Evolutionary conservation across 2,113 vertebrate genomes (phyloP), one percentile per base, ranked within the genome.

Genomic region (Myrmecophaga tridactyla): DNA sequence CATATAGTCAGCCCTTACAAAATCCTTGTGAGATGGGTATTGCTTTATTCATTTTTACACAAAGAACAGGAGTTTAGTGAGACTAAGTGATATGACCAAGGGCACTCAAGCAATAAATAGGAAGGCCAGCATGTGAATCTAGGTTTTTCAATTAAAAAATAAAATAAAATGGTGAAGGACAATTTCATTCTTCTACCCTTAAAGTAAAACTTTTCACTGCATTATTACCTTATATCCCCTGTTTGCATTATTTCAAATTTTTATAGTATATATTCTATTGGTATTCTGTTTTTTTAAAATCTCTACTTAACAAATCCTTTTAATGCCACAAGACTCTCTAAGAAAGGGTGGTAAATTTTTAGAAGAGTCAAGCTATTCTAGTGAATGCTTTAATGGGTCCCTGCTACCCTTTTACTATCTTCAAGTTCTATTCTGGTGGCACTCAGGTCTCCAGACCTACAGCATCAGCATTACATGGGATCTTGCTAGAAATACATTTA

Each of bases 31-130:
- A 89, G 77, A 63, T 11, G 62, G 29, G 31, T 18, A 63, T 3
- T 39, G 63, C 56, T 92, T 80, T 92, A 36, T 88, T 94, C 48
- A 87, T 46, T 85, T 90, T 90, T 23, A 92, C 20, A 70, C 39
- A 14, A 94, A 85, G 29, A 85, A 85, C 53, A 88, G 10, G 78
- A 81, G 18, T 73, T 94, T 36, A 60, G 17, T 72, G 15, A 90
- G 51, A 46, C 85, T 58, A 87, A 58, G 46, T 90, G 69, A 92
- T 21, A 48, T 2, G 43, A 67, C 29, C 48, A 94, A 56, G 34
- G 34, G 77, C 75, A 77, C 25, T 69, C 31, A 73, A 18, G 18
- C 36, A 76, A 69, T 43, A 93, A 76, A n/a, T 5, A 86, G 43
- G 65, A 83, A 94, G 29, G 23, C 36, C 48, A 76, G 58, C 23